Conservation (phyloP, 2,113 vertebrate species). For the Xiphias gladius region DNA sequence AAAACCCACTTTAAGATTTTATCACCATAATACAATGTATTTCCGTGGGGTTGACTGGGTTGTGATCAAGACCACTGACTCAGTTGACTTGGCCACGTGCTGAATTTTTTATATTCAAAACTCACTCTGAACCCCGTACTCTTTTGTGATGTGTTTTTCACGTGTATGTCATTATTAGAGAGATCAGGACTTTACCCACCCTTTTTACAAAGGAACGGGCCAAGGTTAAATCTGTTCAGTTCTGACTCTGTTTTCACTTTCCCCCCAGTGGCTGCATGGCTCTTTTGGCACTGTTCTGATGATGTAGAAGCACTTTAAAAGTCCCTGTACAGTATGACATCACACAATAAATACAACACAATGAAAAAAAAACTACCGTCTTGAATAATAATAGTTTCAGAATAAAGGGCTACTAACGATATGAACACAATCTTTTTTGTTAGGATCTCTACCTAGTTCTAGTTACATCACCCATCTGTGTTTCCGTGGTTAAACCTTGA, state of each 20-base stretch:
- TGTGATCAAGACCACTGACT: slow-evolving; percentile 10
- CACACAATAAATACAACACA: neutral
- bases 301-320: neutral
- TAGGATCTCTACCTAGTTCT: neutral
- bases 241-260: slow-evolving; percentile 37
- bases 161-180: slow-evolving; percentile 15
- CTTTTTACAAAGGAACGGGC: slow-evolving; percentile 13
- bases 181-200: slow-evolving; percentile 13
- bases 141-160: neutral
- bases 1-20: neutral
- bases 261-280: slow-evolving; percentile 16
- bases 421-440: neutral
- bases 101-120: neutral
- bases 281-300: slow-evolving; percentile 3
- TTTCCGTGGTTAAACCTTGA: neutral
- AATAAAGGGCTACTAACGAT: neutral
- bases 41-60: neutral
- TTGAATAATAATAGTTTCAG: neutral
- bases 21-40: neutral
- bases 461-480: neutral
- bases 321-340: neutral
- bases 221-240: slow-evolving; percentile 26
- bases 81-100: neutral
- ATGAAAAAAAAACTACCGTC: neutral
- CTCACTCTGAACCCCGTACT: neutral